phyloP scores from a whole-genome alignment of 2,797 vertebrate species.

The Manis javanica region DNA sequence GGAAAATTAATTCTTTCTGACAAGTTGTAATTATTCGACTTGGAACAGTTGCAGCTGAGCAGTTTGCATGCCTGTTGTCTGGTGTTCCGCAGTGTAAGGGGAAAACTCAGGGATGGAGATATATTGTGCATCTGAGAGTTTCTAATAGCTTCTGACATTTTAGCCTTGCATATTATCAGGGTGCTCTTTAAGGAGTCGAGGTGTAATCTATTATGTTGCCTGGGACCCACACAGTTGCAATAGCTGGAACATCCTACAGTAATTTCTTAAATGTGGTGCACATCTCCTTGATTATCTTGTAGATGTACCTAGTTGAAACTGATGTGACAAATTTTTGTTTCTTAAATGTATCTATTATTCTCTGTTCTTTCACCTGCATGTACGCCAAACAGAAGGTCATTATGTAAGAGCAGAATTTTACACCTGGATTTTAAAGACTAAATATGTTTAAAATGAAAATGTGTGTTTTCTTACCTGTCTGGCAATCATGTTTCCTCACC shows the following conservation, averaged over 20 bases:
- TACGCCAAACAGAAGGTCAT: conserved; percentile 33
- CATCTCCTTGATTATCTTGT: conserved; percentile 11
- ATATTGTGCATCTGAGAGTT: conserved; percentile 88
- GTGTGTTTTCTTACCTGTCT: not conserved
- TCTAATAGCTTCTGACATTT: conserved; percentile 91
- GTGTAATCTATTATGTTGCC: conserved; percentile 80
- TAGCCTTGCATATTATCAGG: conserved; percentile 88
- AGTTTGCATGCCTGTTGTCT: conserved; percentile 97
- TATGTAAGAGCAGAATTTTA: not conserved
- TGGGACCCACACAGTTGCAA: conserved; percentile 58
- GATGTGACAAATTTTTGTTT: conserved; percentile 48
- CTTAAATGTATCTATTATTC: conserved; percentile 15
- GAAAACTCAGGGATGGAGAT: conserved; percentile 90
- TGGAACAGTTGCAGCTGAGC: conserved; percentile 99
- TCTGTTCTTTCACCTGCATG: conserved; percentile 39
- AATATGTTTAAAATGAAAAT: not conserved
- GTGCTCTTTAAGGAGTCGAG: conserved; percentile 84
- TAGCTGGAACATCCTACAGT: not conserved
- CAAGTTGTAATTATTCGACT: conserved; percentile 99
- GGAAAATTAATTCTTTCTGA: conserved; percentile 99
- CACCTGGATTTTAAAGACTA: conserved; percentile 6
- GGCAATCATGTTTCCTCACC: not conserved
- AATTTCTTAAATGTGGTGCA: conserved; percentile 56
- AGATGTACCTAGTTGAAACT: conserved; percentile 64
- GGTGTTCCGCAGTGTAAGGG: conserved; percentile 93